These are phyloP conservation scores for Xylocopa sonorina DNA, from an alignment of 1,140 invertebrate species.

Conservation along the genomic window DNA sequence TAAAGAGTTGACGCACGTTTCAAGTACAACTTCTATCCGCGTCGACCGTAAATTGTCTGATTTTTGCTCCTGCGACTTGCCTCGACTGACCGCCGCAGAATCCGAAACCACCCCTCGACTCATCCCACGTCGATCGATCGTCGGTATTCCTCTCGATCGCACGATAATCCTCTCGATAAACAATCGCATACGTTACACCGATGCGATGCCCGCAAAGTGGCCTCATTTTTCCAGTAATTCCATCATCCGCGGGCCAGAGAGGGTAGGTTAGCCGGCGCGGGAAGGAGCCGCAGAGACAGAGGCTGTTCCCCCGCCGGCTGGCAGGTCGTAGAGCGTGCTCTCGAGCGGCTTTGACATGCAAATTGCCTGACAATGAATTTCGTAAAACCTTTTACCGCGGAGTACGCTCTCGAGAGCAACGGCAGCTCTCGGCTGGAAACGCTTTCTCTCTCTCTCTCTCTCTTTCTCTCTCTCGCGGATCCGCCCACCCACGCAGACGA, in stretches of 20 bases:
- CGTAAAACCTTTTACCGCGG: constrained; percentile 81
- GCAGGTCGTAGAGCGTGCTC: constrained; percentile 65
- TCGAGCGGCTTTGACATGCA: constrained; percentile 79
- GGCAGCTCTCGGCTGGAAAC: constrained; percentile 44
- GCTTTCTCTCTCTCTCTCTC: constrained; percentile 59
- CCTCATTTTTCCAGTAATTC: constrained; percentile 76
- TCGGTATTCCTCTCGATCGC: background rate
- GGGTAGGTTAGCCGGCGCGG: constrained; percentile 19
- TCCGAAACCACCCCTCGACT: too few relatives aligned
- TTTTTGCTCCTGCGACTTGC: too few relatives aligned
- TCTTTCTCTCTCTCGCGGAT: constrained; percentile 51
- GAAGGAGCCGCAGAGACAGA: constrained; percentile 60
- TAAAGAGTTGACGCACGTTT: too few relatives aligned
- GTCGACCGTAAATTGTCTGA: too few relatives aligned
- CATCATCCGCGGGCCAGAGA: constrained; percentile 65
- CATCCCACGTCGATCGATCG: background rate
- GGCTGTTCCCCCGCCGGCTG: constrained; percentile 47
- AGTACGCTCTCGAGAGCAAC: constrained; percentile 63
- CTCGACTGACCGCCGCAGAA: background rate
- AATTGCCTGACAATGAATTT: constrained; percentile 82
- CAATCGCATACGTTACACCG: constrained; percentile 37
- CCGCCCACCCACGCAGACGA: constrained; percentile 59
- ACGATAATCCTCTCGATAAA: constrained; percentile 34
- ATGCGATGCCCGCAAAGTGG: constrained; percentile 68
- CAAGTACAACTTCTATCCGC: too few relatives aligned